Conservation (phyloP, 2,113 vertebrate species). For the Amazona vittata region DNA sequence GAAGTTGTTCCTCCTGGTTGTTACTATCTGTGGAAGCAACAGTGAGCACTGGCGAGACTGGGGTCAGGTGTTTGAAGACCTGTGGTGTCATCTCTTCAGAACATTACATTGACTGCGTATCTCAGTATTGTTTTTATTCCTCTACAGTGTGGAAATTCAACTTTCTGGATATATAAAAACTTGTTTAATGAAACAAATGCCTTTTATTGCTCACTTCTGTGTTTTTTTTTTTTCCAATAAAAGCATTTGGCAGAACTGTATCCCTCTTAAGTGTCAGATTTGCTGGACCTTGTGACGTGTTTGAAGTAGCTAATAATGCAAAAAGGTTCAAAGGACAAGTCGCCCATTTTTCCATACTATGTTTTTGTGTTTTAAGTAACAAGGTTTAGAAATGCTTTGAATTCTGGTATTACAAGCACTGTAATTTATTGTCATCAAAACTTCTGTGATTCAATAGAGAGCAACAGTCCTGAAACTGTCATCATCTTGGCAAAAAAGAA, state of each 20-base stretch:
- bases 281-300: neutral
- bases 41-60: neutral
- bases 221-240: neutral
- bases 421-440: neutral
- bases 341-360: neutral
- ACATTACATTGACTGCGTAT: neutral
- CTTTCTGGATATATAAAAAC: neutral
- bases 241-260: neutral
- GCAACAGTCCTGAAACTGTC: neutral
- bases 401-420: neutral
- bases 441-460: neutral
- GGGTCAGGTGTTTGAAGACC: neutral
- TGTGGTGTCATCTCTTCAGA: neutral
- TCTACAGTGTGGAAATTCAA: neutral
- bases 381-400: neutral
- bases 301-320: neutral
- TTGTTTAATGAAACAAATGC: neutral
- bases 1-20: neutral
- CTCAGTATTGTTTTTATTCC: neutral
- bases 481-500: neutral
- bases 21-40: neutral
- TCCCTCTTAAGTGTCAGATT: neutral
- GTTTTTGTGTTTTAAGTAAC: neutral
- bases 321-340: neutral
- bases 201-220: neutral